A percentile compares a stretch with the other conserved stretches of the same genome.
Conservation (phyloP, 1,140 invertebrate species). For the Campoletis sonorensis region DNA sequence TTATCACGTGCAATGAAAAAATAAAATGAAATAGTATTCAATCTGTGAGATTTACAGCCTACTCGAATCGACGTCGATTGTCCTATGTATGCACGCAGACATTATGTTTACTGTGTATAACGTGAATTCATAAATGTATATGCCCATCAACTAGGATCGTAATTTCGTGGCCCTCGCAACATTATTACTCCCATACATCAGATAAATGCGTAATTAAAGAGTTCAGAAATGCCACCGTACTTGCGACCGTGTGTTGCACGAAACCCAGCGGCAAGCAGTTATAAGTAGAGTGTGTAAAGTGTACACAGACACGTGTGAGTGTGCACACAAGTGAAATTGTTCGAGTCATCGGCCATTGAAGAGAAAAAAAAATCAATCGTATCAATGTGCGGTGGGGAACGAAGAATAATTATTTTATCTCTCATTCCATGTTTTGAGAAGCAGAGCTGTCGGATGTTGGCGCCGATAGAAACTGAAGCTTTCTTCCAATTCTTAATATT, state of each 20-base stretch:
- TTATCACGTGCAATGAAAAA: too few species aligned
- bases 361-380: neutral
- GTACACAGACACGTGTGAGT: slow-evolving; percentile 36
- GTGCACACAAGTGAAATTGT: neutral
- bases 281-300: neutral
- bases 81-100: neutral
- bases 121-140: neutral
- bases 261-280: neutral
- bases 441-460: too few species aligned
- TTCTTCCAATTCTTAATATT: too few species aligned
- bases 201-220: slow-evolving; percentile 71
- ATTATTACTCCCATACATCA: slow-evolving; percentile 65
- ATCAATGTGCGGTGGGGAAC: neutral
- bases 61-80: neutral
- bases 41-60: neutral
- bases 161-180: slow-evolving; percentile 59
- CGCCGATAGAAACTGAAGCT: too few species aligned
- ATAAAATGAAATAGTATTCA: too few species aligned
- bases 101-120: neutral
- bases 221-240: slow-evolving; percentile 46
- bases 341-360: neutral
- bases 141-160: slow-evolving; percentile 46
- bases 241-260: neutral
- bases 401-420: too few species aligned
- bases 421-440: too few species aligned